phyloP scores from a whole-genome alignment of 2,797 vertebrate genomes.

The Helicolenus hilgendorfi region DNA sequence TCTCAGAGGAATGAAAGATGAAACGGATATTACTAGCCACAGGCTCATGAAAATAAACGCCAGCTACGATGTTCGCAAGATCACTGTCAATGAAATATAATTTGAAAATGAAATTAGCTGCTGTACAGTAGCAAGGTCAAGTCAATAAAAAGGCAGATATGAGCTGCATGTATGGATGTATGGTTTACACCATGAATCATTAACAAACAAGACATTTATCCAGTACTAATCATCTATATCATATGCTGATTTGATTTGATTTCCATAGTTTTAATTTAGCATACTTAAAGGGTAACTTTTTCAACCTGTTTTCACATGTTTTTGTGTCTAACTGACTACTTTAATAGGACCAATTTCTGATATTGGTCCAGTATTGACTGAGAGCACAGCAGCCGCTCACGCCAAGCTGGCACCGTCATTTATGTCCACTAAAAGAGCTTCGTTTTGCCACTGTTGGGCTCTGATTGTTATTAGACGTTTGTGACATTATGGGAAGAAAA shows the following conservation, averaged over 20 bases:
- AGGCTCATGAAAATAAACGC: slow-evolving; percentile 57
- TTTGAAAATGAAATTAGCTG: slow-evolving; percentile 64
- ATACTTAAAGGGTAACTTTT: neutral
- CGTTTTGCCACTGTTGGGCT: too few relatives aligned
- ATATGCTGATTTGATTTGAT: slow-evolving; percentile 1
- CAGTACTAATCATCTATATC: neutral
- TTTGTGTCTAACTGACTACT: too few relatives aligned
- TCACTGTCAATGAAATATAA: slow-evolving; percentile 63
- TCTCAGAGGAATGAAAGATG: slow-evolving; percentile 37
- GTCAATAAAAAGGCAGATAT: slow-evolving; percentile 31
- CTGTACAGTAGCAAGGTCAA: neutral
- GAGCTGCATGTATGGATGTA: neutral
- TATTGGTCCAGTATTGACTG: too few relatives aligned
- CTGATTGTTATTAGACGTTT: too few relatives aligned
- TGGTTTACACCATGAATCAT: slow-evolving; percentile 5
- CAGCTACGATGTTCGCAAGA: slow-evolving; percentile 43
- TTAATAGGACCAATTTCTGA: too few relatives aligned
- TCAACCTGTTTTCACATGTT: too few relatives aligned
- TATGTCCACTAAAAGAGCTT: too few relatives aligned
- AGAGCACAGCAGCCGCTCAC: too few relatives aligned
- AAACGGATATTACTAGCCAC: slow-evolving; percentile 59
- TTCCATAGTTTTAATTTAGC: neutral
- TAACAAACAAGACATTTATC: slow-evolving; percentile 7
- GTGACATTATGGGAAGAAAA: too few relatives aligned
- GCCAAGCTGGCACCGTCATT: too few relatives aligned